phyloP scores from a whole-genome alignment of 2,888 invertebrate species.

The Nesidiocoris tenuis region DNA sequence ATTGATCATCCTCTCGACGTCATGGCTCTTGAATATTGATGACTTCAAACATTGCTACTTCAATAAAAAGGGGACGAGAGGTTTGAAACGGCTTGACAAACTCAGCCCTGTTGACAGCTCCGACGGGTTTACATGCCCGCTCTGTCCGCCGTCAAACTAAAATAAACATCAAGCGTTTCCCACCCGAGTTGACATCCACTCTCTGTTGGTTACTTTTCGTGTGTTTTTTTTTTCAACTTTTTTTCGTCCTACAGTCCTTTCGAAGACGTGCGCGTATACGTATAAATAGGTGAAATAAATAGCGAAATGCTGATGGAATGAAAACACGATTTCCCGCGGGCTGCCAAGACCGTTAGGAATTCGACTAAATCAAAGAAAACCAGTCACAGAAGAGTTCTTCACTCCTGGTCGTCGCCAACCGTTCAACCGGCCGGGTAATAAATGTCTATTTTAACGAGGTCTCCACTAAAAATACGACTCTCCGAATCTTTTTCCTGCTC shows the following conservation, averaged over 20 bases:
- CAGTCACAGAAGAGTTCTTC: constrained; percentile 1
- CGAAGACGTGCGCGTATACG: not conserved
- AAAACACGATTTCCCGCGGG: not conserved
- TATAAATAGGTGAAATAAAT: not conserved
- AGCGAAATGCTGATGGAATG: not conserved
- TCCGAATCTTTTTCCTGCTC: not conserved
- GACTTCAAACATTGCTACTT: not conserved
- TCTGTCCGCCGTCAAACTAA: not conserved
- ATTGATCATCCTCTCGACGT: not conserved
- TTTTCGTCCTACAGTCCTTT: not conserved
- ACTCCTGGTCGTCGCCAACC: not conserved
- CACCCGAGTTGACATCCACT: not conserved
- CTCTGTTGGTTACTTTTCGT: not conserved
- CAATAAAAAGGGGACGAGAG: not conserved
- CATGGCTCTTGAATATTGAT: not conserved
- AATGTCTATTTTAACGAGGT: not conserved
- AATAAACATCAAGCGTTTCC: not conserved
- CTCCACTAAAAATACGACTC: not conserved
- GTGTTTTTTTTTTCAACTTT: not conserved
- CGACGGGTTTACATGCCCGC: not conserved
- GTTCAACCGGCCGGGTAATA: not conserved
- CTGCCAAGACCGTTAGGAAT: not conserved
- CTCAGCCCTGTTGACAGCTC: not conserved
- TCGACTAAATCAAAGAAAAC: constrained; percentile 32
- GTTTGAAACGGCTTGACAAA: not conserved